Conservation (phyloP, 30 jellyfish, hydroid and myxozoan genomes). For the Aurelia sp. region DNA sequence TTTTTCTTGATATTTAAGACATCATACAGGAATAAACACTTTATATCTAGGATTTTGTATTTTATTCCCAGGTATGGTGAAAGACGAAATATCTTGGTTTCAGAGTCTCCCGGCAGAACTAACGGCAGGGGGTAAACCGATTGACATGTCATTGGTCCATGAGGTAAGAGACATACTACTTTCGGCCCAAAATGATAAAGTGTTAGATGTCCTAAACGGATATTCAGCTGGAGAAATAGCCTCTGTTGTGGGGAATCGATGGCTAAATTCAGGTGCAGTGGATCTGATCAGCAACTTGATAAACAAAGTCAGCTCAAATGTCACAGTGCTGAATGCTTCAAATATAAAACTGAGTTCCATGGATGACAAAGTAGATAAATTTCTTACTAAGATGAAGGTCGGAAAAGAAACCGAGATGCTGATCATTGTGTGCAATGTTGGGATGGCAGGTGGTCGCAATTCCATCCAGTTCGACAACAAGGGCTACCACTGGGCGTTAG, state of each 20-base stretch:
- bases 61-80: slow-evolving; percentile 3
- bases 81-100: slow-evolving; percentile 3
- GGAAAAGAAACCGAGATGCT: not conserved
- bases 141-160: not conserved
- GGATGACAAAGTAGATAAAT: not conserved
- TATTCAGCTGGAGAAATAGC: slow-evolving; percentile 4
- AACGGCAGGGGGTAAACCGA: not conserved
- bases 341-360: not conserved
- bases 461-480: slow-evolving; percentile 4
- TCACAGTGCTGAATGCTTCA: slow-evolving; percentile 1
- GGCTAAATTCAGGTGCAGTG: not conserved
- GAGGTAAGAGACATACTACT: not conserved
- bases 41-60: no score
- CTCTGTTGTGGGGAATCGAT: slow-evolving; percentile 17
- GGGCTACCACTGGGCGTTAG: slow-evolving; percentile 11
- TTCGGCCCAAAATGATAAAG: not conserved
- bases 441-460: not conserved
- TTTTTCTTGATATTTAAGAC: no score
- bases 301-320: not conserved
- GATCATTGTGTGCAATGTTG: not conserved
- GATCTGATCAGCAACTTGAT: not conserved
- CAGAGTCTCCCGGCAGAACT: not conserved
- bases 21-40: no score
- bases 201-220: not conserved
- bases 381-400: not conserved